Evolutionary conservation across 2,888 invertebrate species (phyloP), one percentile per base, ranked within the genome.

Genomic region (Ypsolopha scabrella): DNA sequence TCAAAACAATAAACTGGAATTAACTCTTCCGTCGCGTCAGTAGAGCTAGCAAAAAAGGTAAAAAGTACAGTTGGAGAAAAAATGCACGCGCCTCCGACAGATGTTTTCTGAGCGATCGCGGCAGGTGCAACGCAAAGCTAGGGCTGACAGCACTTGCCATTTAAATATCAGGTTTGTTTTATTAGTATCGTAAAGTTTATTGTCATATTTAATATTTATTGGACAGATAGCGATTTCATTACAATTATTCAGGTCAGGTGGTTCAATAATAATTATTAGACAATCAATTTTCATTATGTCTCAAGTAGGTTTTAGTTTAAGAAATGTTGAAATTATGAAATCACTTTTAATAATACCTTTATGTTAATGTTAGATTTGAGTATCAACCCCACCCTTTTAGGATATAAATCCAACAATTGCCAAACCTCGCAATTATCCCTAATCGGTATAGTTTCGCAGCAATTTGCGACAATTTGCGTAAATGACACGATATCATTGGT

Each of bases 41-140:
- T 65, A 60, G 59, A 57, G 60, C 24, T 2, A 24, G 64, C 62
- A 54, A 58, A 60, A 62, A 41, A 34, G 33, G 24, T n/a, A 39
- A 33, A 56, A 59, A 56, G 54, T 49, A 43, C 55, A 64, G 65
- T 68, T 68, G 68, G 66, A 64, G 62, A 67, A 75, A 72, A 72
- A 74, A 67, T 68, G 72, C 72, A 74, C 61, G 70, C 68, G 50
- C 49, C 39, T 14, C 65, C 60, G 72, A 72, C 81, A 80, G 80
- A 80, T 80, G 82, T 73, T 70, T 72, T 73, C 73, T 74, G 80
- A 81, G 69, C 71, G 76, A 73, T 71, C 64, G 61, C 61, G 72
- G 72, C 85, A 85, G 83, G 83, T 85, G 85, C 75, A 69, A 11
- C 13, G 60, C 56, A 53, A 6, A 60, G 57, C 52, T 24, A 82